Base-by-base conservation (phyloP, 2,797 vertebrate species). In the Gobio occitaniae region DNA sequence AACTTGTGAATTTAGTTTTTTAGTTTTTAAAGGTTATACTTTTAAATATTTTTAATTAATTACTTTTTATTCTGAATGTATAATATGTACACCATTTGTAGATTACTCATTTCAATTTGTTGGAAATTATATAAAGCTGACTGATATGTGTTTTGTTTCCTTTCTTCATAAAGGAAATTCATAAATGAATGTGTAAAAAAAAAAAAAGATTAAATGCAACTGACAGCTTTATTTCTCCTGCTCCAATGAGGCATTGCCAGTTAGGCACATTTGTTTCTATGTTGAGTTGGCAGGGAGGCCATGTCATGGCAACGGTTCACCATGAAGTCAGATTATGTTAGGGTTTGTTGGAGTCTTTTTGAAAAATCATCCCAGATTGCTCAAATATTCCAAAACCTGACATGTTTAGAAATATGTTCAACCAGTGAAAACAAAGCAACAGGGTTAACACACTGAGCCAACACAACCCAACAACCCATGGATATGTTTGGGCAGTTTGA, bases 301-400 rank as follows among this genome's bases (percentile, higher is more conserved):
- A 4, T 68, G 63, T 36, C 44, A 69, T 80, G 78, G 78, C 63
- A 80, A 54, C 3, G 4, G 65, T 80, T 54, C 78, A 69, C 47
- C 19, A 54, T 41, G 17, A 41, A 69, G 48, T 68, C 78, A 68
- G 65, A 80, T 52, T 7, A 69, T 80, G 78, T 80, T 41, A 54
- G 5, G 32, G 19, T 54, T 36, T 80, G 32, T 9, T 41, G 12
- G 65, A 80, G 48, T n/a, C 32, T 50, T 44, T 79, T 66, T 68
- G 29, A 21, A 80, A 69, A 69, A 36, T 52, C 78, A 80, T 41
- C 16, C 29, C 63, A 41, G 44, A 69, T 54, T 68, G 32, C 63
- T 69, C 11, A 68, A 80, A 68, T 29, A 69, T 80, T 54, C 44
- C 48, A 80, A 54, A 68, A 69, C 48, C 47, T 80, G 47, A 38